phyloP scores from a whole-genome alignment of 2,888 invertebrate species.

The Encarsia formosa region DNA sequence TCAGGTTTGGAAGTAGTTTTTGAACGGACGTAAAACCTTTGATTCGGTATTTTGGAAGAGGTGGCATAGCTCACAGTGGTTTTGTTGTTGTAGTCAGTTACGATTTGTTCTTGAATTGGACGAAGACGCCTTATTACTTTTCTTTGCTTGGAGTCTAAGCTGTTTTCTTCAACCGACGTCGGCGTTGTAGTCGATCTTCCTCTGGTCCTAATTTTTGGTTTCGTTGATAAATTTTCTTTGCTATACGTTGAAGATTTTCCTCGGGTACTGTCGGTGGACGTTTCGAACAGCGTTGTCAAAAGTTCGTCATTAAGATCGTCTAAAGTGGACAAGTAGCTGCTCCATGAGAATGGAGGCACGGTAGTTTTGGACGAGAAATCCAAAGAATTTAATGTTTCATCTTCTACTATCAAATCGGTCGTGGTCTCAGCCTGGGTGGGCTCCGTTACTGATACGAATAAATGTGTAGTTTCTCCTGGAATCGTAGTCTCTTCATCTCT shows the following conservation, averaged over 20 bases:
- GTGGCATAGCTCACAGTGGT: neutral
- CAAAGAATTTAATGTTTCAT: conserved; percentile 19
- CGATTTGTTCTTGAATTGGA: conserved; percentile 24
- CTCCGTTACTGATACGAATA: conserved; percentile 22
- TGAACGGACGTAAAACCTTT: conserved; percentile 14
- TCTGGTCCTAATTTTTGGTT: too few relatives aligned
- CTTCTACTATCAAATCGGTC: neutral
- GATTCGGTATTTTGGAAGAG: conserved; percentile 3
- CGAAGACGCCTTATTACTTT: conserved; percentile 41
- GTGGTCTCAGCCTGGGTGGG: conserved; percentile 6
- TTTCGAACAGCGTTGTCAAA: conserved; percentile 15
- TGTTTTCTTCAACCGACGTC: conserved; percentile 20
- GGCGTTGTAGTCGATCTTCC: conserved; percentile 33
- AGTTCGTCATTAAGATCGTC: conserved; percentile 4
- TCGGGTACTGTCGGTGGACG: conserved; percentile 2
- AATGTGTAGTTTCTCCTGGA: conserved; percentile 11
- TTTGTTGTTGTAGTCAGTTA: neutral
- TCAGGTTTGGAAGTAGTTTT: neutral
- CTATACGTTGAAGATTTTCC: conserved; percentile 2
- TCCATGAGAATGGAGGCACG: conserved; percentile 12
- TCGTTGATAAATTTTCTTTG: too few relatives aligned
- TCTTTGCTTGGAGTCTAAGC: conserved; percentile 26
- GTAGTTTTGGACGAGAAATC: conserved; percentile 22
- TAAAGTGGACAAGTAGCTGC: conserved; percentile 1
- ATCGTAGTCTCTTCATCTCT: neutral